Base-by-base conservation (phyloP, 2,113 vertebrate genomes). In the Spea bombifrons region DNA sequence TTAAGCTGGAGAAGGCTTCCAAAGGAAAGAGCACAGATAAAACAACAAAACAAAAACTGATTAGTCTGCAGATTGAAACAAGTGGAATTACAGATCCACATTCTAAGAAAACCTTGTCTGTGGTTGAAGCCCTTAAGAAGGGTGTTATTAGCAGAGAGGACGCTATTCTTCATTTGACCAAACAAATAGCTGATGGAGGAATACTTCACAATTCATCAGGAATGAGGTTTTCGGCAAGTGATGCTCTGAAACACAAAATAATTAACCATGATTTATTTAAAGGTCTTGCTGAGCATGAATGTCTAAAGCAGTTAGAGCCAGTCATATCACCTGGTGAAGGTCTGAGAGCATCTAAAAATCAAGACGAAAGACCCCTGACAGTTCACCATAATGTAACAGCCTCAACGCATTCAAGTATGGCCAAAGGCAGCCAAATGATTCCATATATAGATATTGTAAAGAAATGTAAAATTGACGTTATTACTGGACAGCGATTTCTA, bases 131-230 rank as follows among this genome's bases (percentile, higher is more conserved):
- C 17, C 81, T 97, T 47, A 87, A 91, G 10, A 92, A 85, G 82
- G 93, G 93, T 6, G 82, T 97, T 61, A 85, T 98, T 76, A 78
- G 77, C 55, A 88, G 86, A 82, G 88, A 92, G 0, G 82, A 93
- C 59, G 93, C 92, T 3, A 82, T 94, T 71, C 85, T 84, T 63
- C 87, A 94, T 48, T 80, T 99, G 85, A 81, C 91, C 66, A 92
- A 89, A 79, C 97, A 99, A 83, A 86, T 99, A 48, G 89, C 93
- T 30, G 94, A 92, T 46, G 97, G 97, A 68, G 97, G 97, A 17
- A 89, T 99, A 82, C 90, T 97, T 83, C 95, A 99, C 46, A 94
- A 95, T 66, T 12, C 75, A 68, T 97, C 96, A 77, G 94, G 97
- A 13, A 87, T 94, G 86, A 93, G 96, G 72, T 92, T 99, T 43